Base-by-base conservation (phyloP, 2,797 vertebrate genomes). In the Protonibea diacanthus region DNA sequence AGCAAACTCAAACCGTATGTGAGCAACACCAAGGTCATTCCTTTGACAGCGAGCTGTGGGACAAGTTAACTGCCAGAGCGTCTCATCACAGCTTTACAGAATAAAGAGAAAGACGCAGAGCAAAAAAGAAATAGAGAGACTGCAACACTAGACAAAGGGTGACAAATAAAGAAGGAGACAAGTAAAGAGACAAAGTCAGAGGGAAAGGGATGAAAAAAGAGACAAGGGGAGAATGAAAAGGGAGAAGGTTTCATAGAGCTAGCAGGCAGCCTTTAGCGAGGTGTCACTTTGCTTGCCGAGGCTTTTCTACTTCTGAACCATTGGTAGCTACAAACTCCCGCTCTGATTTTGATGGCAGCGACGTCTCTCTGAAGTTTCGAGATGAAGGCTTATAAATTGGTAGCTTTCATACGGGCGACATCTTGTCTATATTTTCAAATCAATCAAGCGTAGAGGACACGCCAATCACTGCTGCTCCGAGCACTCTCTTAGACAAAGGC, bases 351-450 rank as follows among this genome's bases (percentile, higher is more conserved):
- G 82, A 86, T 82, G 90, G 74, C 68, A 73, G 87, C 56, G 62
- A 83, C 58, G 57, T 87, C 78, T 78, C 86, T 91, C 82, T 88
- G 88, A 94, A 89, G 88, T 89, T 93, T 78, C n/a, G 40, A 91
- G 91, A 95, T 91, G 94, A 94, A 93, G 93, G 86, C 87, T 91
- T 82, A 87, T 82, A 94, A 95, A 95, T 94, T 93, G 93, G 91
- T 91, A 86, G 94, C 94, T 95, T 96, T 95, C 92, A 94, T 89
- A 90, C 65, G 17, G 71, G 86, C 85, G 93, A 93, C 92, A 92
- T 91, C 90, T 95, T 91, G 93, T 94, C 94, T 92, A 92, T 93
- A 94, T 94, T 95, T 93, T 92, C 84, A 90, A 94, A 94, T 95
- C 94, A 94, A 92, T 95, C 94, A 94, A 85, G 93, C 89, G 78